These are phyloP conservation scores for Bruchidius siliquastri DNA, from an alignment of 2,888 invertebrate genomes.

Conservation along the genomic window DNA sequence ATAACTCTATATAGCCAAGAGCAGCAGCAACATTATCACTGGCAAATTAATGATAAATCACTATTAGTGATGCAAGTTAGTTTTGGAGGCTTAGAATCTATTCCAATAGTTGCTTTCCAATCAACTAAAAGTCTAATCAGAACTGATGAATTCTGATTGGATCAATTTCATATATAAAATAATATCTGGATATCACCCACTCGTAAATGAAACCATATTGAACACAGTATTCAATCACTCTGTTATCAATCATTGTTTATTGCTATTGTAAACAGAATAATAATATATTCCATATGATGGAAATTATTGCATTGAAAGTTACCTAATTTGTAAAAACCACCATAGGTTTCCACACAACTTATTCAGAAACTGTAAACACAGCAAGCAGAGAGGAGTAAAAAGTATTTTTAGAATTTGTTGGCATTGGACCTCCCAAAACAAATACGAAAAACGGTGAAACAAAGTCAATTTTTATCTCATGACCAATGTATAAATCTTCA, in stretches of 20 bases:
- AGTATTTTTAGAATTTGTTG: not conserved
- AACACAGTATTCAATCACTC: not conserved
- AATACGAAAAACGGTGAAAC: not conserved
- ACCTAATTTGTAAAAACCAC: not conserved
- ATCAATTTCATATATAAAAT: not conserved
- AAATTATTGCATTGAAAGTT: not conserved
- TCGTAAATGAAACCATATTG: not conserved
- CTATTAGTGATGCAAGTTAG: no score
- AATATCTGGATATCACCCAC: not conserved
- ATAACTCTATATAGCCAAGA: no score
- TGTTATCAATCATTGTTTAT: not conserved
- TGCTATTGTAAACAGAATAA: not conserved
- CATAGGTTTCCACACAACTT: not conserved
- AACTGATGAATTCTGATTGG: not conserved
- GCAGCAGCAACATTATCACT: no score
- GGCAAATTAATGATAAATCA: no score
- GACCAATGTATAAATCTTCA: no score
- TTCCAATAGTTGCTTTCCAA: no score
- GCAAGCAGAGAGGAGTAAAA: not conserved
- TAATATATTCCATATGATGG: not conserved
- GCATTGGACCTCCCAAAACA: not conserved
- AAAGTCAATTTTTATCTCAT: no score
- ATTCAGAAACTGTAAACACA: not conserved
- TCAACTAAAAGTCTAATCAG: not conserved
- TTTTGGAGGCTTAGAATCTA: no score